phyloP scores from a whole-genome alignment of 2,888 invertebrate genomes.

The Agonopterix arenella region DNA sequence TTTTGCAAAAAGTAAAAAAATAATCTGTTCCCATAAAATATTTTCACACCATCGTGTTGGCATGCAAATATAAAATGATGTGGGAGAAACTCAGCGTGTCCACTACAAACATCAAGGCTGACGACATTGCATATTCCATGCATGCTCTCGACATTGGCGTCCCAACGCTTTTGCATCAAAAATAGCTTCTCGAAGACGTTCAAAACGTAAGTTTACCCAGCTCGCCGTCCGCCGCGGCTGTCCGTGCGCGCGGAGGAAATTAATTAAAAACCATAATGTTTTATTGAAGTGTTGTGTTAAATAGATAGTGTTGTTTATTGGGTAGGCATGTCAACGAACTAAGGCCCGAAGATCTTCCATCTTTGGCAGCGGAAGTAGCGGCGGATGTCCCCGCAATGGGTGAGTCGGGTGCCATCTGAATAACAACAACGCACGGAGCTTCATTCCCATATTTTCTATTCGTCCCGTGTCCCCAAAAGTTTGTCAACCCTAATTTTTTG shows the following conservation, averaged over 20 bases:
- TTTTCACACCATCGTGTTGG: too few species aligned
- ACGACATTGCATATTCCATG: conserved; percentile 75
- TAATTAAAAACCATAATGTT: conserved; percentile 1
- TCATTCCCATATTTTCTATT: conserved; percentile 70
- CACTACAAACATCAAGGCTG: conserved; percentile 49
- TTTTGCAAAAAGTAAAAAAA: too few species aligned
- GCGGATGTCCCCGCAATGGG: conserved; percentile 75
- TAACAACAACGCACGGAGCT: conserved; percentile 60
- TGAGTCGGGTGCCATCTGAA: conserved; percentile 71
- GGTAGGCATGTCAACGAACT: conserved; percentile 66
- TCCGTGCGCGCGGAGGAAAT: conserved; percentile 19
- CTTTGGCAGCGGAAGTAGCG: conserved; percentile 74
- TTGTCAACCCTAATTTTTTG: conserved; percentile 72
- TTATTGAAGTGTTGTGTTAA: conserved; percentile 18
- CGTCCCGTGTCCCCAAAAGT: conserved; percentile 69
- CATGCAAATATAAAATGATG: conserved; percentile 1
- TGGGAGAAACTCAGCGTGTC: conserved; percentile 4
- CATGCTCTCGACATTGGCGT: conserved; percentile 76
- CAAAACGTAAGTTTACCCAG: conserved; percentile 65
- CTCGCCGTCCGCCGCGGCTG: conserved; percentile 58
- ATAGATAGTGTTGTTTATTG: conserved; percentile 32
- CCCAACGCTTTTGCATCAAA: conserved; percentile 73
- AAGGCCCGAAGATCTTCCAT: conserved; percentile 65
- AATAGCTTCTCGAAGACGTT: conserved; percentile 70
- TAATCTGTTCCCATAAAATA: too few species aligned